Conservation (phyloP, 1,140 invertebrate species). For the Cydia strobilella region DNA sequence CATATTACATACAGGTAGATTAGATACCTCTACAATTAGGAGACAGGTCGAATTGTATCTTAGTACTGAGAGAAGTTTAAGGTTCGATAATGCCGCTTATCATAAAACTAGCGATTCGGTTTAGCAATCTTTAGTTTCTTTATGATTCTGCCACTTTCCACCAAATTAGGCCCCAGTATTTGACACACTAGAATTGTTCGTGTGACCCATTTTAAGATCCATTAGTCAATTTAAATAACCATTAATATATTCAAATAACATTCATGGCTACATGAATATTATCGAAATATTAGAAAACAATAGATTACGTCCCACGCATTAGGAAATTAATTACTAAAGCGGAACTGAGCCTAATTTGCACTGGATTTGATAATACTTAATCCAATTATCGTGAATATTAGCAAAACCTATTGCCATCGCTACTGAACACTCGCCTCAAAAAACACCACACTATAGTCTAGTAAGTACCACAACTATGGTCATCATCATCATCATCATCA, state of each 20-base stretch:
- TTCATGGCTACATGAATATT: constrained; percentile 9
- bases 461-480: too few species aligned
- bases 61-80: too few species aligned
- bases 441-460: too few species aligned
- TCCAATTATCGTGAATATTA: background rate
- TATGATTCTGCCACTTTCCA: too few species aligned
- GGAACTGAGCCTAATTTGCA: constrained; percentile 46
- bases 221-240: background rate
- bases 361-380: constrained; percentile 50
- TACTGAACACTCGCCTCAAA: background rate
- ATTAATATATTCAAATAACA: background rate
- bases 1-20: too few species aligned
- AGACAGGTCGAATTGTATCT: too few species aligned
- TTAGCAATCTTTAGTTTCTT: too few species aligned
- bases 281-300: constrained; percentile 2
- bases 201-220: background rate
- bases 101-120: too few species aligned
- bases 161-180: background rate
- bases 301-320: constrained; percentile 10
- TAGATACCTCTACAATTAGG: too few species aligned
- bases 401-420: constrained; percentile 42
- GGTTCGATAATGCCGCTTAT: too few species aligned
- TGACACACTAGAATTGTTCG: background rate
- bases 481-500: too few species aligned
- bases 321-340: constrained; percentile 32